Conservation (phyloP, 2,797 vertebrate genomes). For the Enteromius argenteus region DNA sequence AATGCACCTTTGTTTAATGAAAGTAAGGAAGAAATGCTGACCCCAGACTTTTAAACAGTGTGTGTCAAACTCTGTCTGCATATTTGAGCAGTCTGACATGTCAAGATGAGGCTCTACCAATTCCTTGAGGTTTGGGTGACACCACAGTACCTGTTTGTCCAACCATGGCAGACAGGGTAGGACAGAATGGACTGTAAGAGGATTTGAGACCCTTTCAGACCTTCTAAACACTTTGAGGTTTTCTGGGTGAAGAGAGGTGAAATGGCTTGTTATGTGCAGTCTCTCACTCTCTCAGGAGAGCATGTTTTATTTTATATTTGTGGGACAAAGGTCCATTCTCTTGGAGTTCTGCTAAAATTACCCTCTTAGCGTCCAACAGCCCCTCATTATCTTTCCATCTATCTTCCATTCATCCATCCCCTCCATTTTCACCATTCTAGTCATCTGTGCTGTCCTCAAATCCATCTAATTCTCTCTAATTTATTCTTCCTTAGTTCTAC, state of each 20-base stretch:
- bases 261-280: constrained; percentile 17
- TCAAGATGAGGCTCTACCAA: not conserved
- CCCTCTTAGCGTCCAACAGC: constrained; percentile 45
- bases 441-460: constrained; percentile 32
- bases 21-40: not conserved
- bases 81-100: not conserved
- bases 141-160: not conserved
- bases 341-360: constrained; percentile 41
- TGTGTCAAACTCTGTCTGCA: not conserved
- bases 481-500: constrained; percentile 44
- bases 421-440: constrained; percentile 25
- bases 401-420: constrained; percentile 37
- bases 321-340: constrained; percentile 46
- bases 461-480: constrained; percentile 42
- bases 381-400: constrained; percentile 44
- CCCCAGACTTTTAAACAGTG: not conserved
- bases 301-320: constrained; percentile 42
- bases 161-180: constrained; percentile 2
- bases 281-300: constrained; percentile 1
- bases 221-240: constrained; percentile 15
- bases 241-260: constrained; percentile 16
- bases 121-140: not conserved
- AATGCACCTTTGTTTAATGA: not conserved
- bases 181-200: not conserved
- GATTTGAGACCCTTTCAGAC: constrained; percentile 4